phyloP scores from a whole-genome alignment of 2,113 vertebrate species.

The Poeciliopsis prolifica region DNA sequence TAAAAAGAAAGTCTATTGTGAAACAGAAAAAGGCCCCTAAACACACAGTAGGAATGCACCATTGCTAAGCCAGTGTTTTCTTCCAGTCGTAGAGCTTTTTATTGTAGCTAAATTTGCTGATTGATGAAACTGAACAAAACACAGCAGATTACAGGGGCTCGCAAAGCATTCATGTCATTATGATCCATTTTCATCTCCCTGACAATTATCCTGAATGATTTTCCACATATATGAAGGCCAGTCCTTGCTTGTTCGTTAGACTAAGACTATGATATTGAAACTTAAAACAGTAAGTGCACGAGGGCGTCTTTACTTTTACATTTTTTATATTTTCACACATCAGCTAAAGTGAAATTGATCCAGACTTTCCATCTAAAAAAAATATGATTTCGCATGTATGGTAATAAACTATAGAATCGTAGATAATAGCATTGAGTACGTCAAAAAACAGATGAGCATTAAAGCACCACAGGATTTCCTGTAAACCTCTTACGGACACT shows the following conservation, averaged over 20 bases:
- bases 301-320: conserved; percentile 29
- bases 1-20: background rate
- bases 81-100: background rate
- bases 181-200: conserved; percentile 10
- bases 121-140: background rate
- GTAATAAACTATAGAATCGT: conserved; percentile 20
- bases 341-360: conserved; percentile 46
- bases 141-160: background rate
- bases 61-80: background rate
- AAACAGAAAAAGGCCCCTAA: background rate
- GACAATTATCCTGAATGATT: background rate
- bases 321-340: conserved; percentile 37
- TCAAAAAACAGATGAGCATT: background rate
- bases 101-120: background rate
- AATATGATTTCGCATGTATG: conserved; percentile 25
- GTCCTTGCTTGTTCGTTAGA: background rate
- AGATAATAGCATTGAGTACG: conserved; percentile 14
- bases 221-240: conserved; percentile 4
- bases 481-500: background rate
- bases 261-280: background rate
- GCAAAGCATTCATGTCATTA: conserved; percentile 3
- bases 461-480: background rate
- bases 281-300: background rate
- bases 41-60: background rate
- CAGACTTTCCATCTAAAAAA: conserved; percentile 40